Percentiles rank a stretch among this genome's conserved stretches.
Conservation (phyloP, 92 coral and sea anemone species). For the Meandrina meandrites region DNA sequence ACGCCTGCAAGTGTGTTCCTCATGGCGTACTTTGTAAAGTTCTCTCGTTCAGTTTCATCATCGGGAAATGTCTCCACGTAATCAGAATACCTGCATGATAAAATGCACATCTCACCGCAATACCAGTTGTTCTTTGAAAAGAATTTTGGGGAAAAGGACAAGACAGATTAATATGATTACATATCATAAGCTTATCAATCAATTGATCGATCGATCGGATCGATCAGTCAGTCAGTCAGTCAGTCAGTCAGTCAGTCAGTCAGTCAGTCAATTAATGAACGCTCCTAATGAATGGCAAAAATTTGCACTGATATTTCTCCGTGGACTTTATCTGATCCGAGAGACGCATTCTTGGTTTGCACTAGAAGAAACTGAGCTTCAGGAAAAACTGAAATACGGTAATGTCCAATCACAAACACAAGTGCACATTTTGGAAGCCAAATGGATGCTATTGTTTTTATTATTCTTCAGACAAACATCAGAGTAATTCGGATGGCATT, state of each 20-base stretch:
- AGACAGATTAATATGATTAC: too few species aligned
- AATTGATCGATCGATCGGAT: too few species aligned
- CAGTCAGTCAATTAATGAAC: too few species aligned
- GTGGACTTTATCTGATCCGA: not conserved
- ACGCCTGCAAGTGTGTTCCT: conserved; percentile 93
- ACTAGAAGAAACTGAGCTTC: not conserved
- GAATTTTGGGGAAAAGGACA: not conserved
- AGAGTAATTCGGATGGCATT: not conserved
- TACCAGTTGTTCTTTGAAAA: not conserved
- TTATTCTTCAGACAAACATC: not conserved
- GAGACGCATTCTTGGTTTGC: not conserved
- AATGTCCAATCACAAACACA: not conserved
- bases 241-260: too few species aligned
- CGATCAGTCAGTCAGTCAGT: too few species aligned
- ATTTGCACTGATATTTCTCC: not conserved
- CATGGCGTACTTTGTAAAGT: conserved; percentile 77
- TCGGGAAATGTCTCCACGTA: conserved; percentile 88
- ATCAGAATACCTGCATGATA: conserved; percentile 72
- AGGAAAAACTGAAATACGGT: not conserved
- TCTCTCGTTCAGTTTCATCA: conserved; percentile 83
- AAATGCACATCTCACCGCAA: not conserved
- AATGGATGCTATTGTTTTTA: not conserved
- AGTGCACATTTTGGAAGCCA: not conserved
- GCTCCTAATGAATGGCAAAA: too few species aligned
- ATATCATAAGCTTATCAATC: too few species aligned